Evolutionary conservation across 2,797 vertebrate genomes (phyloP).

Genomic region (Rachycentron canadum): DNA sequence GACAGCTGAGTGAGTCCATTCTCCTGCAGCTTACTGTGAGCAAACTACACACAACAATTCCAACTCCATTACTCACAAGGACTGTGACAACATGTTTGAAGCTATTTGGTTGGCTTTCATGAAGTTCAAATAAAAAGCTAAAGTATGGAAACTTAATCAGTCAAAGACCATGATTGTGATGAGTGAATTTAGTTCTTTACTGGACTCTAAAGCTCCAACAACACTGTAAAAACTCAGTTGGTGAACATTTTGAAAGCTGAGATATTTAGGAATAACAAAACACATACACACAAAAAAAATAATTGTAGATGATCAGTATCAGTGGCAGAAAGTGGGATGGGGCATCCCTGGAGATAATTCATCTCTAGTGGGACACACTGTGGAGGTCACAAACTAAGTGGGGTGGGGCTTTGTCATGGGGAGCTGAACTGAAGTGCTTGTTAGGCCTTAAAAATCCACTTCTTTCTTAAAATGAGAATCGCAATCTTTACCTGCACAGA

Average conservation of each 20-base stretch:
- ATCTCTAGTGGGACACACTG: not conserved
- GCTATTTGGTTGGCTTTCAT: not conserved
- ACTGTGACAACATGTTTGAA: not conserved
- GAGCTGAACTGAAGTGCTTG: not conserved
- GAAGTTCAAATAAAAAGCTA: not conserved
- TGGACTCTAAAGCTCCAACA: not conserved
- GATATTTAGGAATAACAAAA: too few species aligned
- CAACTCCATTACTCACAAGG: not conserved
- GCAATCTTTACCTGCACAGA: conserved; percentile 89
- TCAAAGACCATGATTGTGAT: not conserved
- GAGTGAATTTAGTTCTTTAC: not conserved
- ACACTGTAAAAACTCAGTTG: not conserved
- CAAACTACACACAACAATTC: conserved; percentile 78
- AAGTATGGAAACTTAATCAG: not conserved
- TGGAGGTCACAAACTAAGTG: not conserved
- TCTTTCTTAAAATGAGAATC: not conserved
- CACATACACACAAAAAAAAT: too few species aligned
- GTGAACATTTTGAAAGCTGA: not conserved
- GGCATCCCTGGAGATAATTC: too few species aligned
- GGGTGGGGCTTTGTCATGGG: not conserved
- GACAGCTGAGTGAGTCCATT: conserved; percentile 89
- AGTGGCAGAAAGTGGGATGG: too few species aligned
- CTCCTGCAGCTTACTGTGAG: conserved; percentile 89
- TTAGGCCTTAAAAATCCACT: not conserved
- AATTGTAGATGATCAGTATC: too few species aligned